phyloP scores from a whole-genome alignment of 2,113 vertebrate species.

The Perccottus glenii region DNA sequence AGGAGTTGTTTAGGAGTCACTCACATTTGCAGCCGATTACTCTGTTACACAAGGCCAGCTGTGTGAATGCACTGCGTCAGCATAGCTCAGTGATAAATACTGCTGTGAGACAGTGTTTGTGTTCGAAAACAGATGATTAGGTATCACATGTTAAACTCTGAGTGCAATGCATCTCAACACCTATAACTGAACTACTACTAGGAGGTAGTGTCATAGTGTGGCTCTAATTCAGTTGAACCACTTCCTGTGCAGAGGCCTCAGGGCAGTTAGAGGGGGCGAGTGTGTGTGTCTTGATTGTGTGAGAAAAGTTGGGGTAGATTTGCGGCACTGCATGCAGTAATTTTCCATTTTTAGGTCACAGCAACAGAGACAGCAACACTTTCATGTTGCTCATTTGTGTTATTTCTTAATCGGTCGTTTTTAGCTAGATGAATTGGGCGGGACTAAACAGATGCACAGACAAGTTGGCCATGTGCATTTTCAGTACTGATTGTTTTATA shows the following conservation, averaged over 20 bases:
- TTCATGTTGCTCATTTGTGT: constrained; percentile 19
- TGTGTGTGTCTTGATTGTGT: constrained; percentile 31
- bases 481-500: constrained; percentile 40
- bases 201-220: constrained; percentile 36
- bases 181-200: constrained; percentile 13
- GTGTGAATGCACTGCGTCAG: constrained; percentile 8
- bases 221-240: constrained; percentile 57
- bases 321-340: constrained; percentile 42
- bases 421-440: constrained; percentile 50
- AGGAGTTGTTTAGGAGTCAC: constrained; percentile 20
- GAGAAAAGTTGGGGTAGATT: constrained; percentile 26
- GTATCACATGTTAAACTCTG: constrained; percentile 29
- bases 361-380: constrained; percentile 40
- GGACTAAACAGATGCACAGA: constrained; percentile 22
- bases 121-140: constrained; percentile 13
- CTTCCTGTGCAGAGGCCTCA: constrained; percentile 65
- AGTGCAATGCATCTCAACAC: constrained; percentile 36
- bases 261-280: constrained; percentile 42
- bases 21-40: not conserved
- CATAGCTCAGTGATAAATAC: constrained; percentile 1
- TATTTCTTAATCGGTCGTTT: constrained; percentile 50
- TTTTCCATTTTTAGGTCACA: constrained; percentile 63
- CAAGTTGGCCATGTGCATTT: constrained; percentile 26
- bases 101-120: constrained; percentile 4
- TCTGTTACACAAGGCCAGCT: constrained; percentile 14